These are phyloP conservation scores for Nesogale talazaci DNA, from an alignment of 2,113 vertebrate genomes.

Conservation along the genomic window DNA sequence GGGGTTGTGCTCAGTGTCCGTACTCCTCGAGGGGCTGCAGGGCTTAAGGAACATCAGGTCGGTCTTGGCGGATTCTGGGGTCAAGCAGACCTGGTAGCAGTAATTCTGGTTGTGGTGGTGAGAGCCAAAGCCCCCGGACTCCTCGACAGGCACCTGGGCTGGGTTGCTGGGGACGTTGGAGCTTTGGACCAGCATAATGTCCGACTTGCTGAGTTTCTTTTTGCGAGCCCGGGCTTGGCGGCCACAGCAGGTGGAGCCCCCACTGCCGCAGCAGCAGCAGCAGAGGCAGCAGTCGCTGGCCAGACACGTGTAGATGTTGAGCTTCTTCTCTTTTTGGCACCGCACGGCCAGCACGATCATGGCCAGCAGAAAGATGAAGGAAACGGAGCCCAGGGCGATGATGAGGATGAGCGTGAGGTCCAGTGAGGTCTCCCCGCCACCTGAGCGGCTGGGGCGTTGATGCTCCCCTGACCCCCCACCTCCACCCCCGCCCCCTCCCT, in stretches of 20 bases:
- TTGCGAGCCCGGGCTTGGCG: slow-evolving; percentile 94
- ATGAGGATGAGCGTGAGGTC: slow-evolving; percentile 98
- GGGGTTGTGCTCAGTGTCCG: slow-evolving; percentile 94
- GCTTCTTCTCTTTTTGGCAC: slow-evolving; percentile 98
- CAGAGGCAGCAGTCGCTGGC: slow-evolving; percentile 93
- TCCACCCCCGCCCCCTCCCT: slow-evolving; percentile 71
- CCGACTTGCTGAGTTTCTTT: slow-evolving; percentile 98
- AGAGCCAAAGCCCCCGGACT: slow-evolving; percentile 92
- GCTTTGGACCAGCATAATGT: slow-evolving; percentile 99
- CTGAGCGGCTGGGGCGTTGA: slow-evolving; percentile 86
- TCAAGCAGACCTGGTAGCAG: slow-evolving; percentile 99
- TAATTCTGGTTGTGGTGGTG: slow-evolving; percentile 98
- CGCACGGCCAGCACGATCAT: slow-evolving; percentile 98
- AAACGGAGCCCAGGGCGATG: slow-evolving; percentile 96
- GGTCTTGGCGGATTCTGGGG: slow-evolving; percentile 98
- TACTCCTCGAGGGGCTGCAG: slow-evolving; percentile 94
- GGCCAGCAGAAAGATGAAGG: slow-evolving; percentile 96
- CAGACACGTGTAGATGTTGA: slow-evolving; percentile 95
- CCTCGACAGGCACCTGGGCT: slow-evolving; percentile 83
- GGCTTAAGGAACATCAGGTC: slow-evolving; percentile 99
- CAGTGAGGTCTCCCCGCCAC: slow-evolving; percentile 91
- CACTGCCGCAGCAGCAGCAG: slow-evolving; percentile 90
- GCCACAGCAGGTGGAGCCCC: slow-evolving; percentile 92
- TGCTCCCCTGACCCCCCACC: slow-evolving; percentile 81
- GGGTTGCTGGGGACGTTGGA: slow-evolving; percentile 89